Percentiles rank a stretch among this genome's conserved stretches.
Evolutionary conservation across 1,140 invertebrate species (phyloP).

Genomic region (Atta colombica): DNA sequence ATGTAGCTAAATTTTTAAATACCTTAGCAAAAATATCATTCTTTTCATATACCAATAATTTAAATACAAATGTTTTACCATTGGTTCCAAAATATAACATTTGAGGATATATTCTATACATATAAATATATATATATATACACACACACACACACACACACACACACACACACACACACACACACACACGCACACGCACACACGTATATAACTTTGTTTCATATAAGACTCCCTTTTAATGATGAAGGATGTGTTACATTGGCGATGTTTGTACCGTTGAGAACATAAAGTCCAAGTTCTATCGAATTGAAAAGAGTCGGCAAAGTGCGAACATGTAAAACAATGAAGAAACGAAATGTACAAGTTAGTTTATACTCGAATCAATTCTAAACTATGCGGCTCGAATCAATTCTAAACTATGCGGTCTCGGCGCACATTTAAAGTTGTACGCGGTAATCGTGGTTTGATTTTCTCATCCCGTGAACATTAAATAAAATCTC

Average conservation of each 20-base stretch:
- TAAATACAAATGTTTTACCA: slow-evolving; percentile 14
- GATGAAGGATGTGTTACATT: background rate
- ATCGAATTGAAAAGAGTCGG: background rate
- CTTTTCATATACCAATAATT: background rate
- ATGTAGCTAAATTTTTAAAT: no score
- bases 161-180: no score
- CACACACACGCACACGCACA: no score
- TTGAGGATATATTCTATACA: slow-evolving; percentile 52
- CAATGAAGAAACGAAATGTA: slow-evolving; percentile 12
- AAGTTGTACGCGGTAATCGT: background rate
- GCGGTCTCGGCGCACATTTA: background rate
- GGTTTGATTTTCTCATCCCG: background rate
- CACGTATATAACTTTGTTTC: slow-evolving; percentile 38
- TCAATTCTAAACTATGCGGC: slow-evolving; percentile 15
- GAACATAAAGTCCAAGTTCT: background rate
- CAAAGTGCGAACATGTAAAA: background rate
- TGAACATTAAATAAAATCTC: background rate
- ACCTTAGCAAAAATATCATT: no score
- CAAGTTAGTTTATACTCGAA: slow-evolving; percentile 31
- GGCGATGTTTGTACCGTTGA: background rate
- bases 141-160: background rate
- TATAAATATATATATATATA: background rate
- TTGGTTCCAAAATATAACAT: slow-evolving; percentile 24
- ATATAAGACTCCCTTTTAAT: slow-evolving; percentile 26
- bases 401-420: slow-evolving; percentile 16